Base-by-base conservation (phyloP, 2,113 vertebrate genomes). In the Toxostoma redivivum region DNA sequence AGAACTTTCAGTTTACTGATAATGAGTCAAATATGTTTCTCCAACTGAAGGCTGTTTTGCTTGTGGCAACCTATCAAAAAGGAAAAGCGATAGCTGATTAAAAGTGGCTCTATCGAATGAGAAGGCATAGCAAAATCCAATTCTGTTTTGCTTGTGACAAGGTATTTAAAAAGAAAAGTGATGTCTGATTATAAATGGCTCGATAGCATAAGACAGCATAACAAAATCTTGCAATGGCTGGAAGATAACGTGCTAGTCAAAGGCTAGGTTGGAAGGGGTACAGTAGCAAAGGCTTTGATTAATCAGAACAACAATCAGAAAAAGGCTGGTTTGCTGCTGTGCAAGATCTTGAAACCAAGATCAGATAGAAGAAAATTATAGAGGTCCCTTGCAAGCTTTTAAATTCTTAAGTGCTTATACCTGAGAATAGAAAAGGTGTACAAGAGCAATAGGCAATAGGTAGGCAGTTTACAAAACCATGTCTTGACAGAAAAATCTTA, bases 91-190 rank as follows among this genome's bases (percentile, higher is more conserved):
- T 31, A 79, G 9, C 17, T 57, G 28, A 40, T 81, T 85, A 58
- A 53, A 57, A 66, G 38, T 61, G 13, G 3, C 7, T 77, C 53
- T 62, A 1, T 14, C 60, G 57, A 44, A 61, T 31, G 81, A 30
- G 33, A 33, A 14, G 5, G 7, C 28, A 35, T 35, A 57, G 48
- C 0, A 6, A 92, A 92, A 85, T 70, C 20, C 31, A 40, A 2
- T 45, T 71, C 40, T n/a, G 7, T 64, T 72, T 73, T 69, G 10
- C 45, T 56, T 54, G 15, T 71, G 78, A 42, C n/a, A 90, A 38
- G 0, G 0, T 53, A 37, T 37, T 5, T 2, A 51, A 66, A 71
- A 53, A 22, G 30, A 76, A 62, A 86, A 72, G 12, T 2, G 1
- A 12, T 37, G 82, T n/a, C 28, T 73, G 54, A 20, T 77, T 77